A percentile compares a stretch with the other conserved stretches of the same genome.
Evolutionary conservation across 2,888 invertebrate genomes (phyloP).

Genomic region (Apomyelois bistriatella): DNA sequence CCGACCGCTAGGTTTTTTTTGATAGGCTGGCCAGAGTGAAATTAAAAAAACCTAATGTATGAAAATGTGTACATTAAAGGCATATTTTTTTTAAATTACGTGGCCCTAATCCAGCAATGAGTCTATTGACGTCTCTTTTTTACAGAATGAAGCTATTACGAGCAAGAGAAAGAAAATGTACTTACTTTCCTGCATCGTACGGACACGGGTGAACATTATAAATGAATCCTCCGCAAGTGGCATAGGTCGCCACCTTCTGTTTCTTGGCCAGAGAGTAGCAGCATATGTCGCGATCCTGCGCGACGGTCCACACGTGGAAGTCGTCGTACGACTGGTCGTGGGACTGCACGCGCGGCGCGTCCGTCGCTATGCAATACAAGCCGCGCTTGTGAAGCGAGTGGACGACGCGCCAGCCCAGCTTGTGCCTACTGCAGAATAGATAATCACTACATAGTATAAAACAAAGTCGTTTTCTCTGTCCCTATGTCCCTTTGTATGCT

Average conservation of each 20-base stretch:
- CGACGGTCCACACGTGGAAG: constrained; percentile 79
- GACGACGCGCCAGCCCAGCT: constrained; percentile 46
- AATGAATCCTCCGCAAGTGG: constrained; percentile 83
- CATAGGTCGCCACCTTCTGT: constrained; percentile 53
- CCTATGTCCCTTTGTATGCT: no score
- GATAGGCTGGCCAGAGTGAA: no score
- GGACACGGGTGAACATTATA: constrained; percentile 83
- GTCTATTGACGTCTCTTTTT: no score
- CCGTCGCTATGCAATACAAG: constrained; percentile 81
- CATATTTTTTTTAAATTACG: no score
- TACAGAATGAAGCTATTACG: no score
- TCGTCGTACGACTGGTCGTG: constrained; percentile 16
- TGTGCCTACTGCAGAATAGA: constrained; percentile 48
- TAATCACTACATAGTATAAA: no score
- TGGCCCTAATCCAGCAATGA: no score
- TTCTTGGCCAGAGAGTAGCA: constrained; percentile 63
- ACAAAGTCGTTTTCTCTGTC: no score
- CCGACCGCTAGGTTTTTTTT: no score
- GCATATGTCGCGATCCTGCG: constrained; percentile 81
- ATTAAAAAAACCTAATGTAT: no score
- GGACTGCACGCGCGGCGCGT: constrained; percentile 50
- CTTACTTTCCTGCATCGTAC: constrained; percentile 84
- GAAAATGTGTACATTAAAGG: no score
- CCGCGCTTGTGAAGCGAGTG: constrained; percentile 78
- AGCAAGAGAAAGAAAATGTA: constrained; percentile 14